Percentiles rank a stretch among this genome's conserved stretches.
These are phyloP conservation scores for Clamator glandarius DNA, from an alignment of 2,797 vertebrate species.

Conservation along the genomic window DNA sequence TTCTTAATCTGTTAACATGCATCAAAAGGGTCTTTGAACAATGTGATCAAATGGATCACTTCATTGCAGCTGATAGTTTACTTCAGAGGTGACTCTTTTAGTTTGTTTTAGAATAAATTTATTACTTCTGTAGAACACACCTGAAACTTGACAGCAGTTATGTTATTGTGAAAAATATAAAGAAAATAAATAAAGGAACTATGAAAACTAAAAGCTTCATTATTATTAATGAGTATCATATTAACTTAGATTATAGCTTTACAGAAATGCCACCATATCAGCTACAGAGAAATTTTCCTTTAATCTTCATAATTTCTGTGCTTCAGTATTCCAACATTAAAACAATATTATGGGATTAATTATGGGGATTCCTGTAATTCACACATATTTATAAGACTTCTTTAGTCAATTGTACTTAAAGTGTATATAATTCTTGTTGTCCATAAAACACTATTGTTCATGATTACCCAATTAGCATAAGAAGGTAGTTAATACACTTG, in stretches of 20 bases:
- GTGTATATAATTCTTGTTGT: constrained; percentile 55
- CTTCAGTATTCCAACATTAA: constrained; percentile 63
- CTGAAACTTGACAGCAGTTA: constrained; percentile 58
- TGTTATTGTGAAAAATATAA: constrained; percentile 51
- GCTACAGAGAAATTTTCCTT: constrained; percentile 67
- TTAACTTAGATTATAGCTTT: constrained; percentile 72
- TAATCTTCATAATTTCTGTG: constrained; percentile 73
- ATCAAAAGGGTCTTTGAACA: constrained; percentile 75
- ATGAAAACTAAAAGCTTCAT: constrained; percentile 60
- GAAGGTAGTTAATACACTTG: constrained; percentile 59
- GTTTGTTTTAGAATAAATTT: constrained; percentile 67
- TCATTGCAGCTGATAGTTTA: constrained; percentile 52
- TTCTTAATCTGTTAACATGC: constrained; percentile 73
- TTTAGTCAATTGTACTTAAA: constrained; percentile 66
- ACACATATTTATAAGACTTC: constrained; percentile 59
- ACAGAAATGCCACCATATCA: constrained; percentile 68
- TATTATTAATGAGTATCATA: constrained; percentile 70
- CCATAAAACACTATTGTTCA: constrained; percentile 61
- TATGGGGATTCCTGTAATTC: constrained; percentile 65
- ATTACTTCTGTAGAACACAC: constrained; percentile 57
- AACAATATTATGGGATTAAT: constrained; percentile 73
- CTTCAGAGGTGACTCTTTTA: constrained; percentile 58
- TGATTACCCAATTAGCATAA: constrained; percentile 64
- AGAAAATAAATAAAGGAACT: constrained; percentile 62
- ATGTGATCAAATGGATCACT: constrained; percentile 75